phyloP scores from a whole-genome alignment of 1,140 invertebrate species.

The roundworm (Caenorhabditis elegans) region DNA sequence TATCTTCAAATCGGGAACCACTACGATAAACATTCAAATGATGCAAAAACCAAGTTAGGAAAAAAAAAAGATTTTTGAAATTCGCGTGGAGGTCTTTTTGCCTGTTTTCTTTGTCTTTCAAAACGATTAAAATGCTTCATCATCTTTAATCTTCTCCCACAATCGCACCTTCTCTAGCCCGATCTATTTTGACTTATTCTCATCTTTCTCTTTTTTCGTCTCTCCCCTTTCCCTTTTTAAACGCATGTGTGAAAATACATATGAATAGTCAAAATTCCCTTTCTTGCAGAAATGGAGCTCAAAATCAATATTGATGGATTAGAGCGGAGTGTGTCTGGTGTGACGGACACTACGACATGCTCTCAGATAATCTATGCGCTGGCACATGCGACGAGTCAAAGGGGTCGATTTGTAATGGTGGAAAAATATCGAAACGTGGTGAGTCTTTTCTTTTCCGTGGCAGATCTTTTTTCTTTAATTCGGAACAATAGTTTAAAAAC shows the following conservation, averaged over 20 bases:
- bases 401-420: slow-evolving; percentile 42
- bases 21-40: too few relatives aligned
- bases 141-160: slow-evolving; percentile 25
- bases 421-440: slow-evolving; percentile 42
- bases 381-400: slow-evolving; percentile 33
- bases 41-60: too few relatives aligned
- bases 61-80: too few relatives aligned
- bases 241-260: too few relatives aligned
- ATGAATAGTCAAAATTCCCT: neutral
- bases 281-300: slow-evolving; percentile 36
- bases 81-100: too few relatives aligned
- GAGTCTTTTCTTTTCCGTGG: neutral
- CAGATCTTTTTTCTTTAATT: neutral
- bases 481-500: neutral
- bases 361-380: slow-evolving; percentile 40
- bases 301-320: slow-evolving; percentile 34
- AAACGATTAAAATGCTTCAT: slow-evolving; percentile 23
- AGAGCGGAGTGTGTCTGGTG: slow-evolving; percentile 42
- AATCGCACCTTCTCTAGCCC: slow-evolving; percentile 3
- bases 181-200: neutral
- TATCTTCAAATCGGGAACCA: too few relatives aligned
- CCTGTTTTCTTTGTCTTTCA: too few relatives aligned
- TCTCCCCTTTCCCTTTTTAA: neutral
- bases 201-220: neutral
- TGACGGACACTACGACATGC: slow-evolving; percentile 34